These are phyloP conservation scores for Gallinago paraguaiae DNA, from an alignment of 2,113 vertebrate species.

Conservation along the genomic window DNA sequence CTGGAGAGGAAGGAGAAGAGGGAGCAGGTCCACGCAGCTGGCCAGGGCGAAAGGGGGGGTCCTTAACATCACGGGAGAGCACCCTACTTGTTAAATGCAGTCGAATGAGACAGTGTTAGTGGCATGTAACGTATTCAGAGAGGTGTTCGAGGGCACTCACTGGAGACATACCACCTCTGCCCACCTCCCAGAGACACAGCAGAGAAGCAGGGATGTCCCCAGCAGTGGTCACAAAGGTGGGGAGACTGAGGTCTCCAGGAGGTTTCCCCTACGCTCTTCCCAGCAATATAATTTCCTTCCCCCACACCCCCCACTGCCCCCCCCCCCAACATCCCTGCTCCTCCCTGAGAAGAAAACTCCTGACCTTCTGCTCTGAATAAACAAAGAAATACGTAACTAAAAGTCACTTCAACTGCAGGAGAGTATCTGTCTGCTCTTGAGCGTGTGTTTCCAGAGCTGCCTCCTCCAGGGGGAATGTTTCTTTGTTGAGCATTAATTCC, in stretches of 20 bases:
- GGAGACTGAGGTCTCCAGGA: background rate
- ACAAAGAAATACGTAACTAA: background rate
- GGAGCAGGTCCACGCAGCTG: background rate
- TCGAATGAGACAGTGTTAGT: background rate
- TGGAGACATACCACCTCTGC: background rate
- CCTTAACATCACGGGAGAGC: rapidly evolving
- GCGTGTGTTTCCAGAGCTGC: background rate
- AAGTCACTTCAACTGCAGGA: background rate
- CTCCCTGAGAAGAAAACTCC: background rate
- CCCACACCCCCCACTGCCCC: no score
- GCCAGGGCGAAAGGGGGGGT: background rate
- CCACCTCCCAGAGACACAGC: background rate
- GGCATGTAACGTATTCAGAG: rapidly evolving
- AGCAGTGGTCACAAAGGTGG: rapidly evolving
- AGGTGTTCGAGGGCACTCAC: background rate
- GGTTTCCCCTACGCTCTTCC: background rate
- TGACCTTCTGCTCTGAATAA: background rate
- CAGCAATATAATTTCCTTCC: background rate
- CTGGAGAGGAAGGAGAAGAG: background rate
- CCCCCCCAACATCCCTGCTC: background rate
- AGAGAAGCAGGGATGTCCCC: rapidly evolving
- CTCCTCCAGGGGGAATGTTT: background rate
- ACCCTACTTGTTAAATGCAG: background rate
- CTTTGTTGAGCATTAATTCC: constrained; percentile 36
- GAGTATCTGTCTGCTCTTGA: background rate